Percentiles rank a stretch among this genome's conserved stretches.
Evolutionary conservation across 2,888 invertebrate species (phyloP).

Genomic region (Eupeodes latifasciatus): DNA sequence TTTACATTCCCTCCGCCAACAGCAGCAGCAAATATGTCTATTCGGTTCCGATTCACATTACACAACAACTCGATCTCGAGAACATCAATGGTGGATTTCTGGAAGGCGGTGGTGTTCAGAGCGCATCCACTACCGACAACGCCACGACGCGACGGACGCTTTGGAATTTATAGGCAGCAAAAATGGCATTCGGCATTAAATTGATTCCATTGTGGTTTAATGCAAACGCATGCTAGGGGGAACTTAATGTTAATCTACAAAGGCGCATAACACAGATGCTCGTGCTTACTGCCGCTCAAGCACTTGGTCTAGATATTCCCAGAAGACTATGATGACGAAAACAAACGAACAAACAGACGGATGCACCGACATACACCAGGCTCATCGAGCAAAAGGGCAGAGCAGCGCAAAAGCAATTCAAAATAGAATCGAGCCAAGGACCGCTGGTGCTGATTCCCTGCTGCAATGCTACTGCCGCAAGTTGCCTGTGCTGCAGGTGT

Average conservation of each 20-base stretch:
- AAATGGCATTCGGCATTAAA: conserved; percentile 74
- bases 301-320: conserved; percentile 43
- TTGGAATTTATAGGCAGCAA: conserved; percentile 70
- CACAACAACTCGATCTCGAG: conserved; percentile 68
- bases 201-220: conserved; percentile 76
- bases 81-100: conserved; percentile 37
- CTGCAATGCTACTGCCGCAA: background rate
- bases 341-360: background rate
- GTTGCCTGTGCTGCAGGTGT: conserved; percentile 62
- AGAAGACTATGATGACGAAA: conserved; percentile 42
- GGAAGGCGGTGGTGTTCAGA: background rate
- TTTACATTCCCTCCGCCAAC: conserved; percentile 44
- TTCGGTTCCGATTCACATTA: conserved; percentile 62
- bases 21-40: background rate
- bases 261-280: conserved; percentile 48
- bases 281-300: conserved; percentile 7
- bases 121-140: conserved; percentile 40
- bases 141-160: conserved; percentile 52
- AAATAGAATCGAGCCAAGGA: conserved; percentile 68
- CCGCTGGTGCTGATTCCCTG: conserved; percentile 44
- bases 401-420: conserved; percentile 44
- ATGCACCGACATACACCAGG: too few relatives aligned
- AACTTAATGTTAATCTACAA: background rate
- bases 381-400: conserved; percentile 47
- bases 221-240: conserved; percentile 69